These are phyloP conservation scores for Glomeris marginata DNA, from an alignment of 2,888 invertebrate genomes.

Conservation along the genomic window DNA sequence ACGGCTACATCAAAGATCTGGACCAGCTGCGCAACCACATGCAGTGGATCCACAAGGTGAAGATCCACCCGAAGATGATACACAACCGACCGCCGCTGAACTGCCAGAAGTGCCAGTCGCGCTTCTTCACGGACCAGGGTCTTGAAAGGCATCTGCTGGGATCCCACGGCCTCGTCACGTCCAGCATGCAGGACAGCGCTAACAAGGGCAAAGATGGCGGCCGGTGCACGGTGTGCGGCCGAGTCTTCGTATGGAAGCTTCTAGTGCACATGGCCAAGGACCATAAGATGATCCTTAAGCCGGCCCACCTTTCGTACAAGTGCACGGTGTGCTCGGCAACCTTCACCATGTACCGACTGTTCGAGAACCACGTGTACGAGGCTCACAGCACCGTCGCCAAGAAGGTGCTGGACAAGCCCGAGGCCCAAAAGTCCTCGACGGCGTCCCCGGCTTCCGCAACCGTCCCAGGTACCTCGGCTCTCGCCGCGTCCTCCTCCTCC, in stretches of 20 bases:
- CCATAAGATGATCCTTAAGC: slow-evolving; percentile 79
- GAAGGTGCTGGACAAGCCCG: slow-evolving; percentile 23
- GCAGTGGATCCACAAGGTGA: slow-evolving; percentile 96
- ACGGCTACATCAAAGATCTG: slow-evolving; percentile 88
- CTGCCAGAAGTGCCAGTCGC: slow-evolving; percentile 89
- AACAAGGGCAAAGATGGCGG: slow-evolving; percentile 90
- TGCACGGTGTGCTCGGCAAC: slow-evolving; percentile 90
- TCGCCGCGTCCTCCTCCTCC: neutral
- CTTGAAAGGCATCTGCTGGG: slow-evolving; percentile 86
- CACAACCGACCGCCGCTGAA: slow-evolving; percentile 85
- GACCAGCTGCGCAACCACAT: slow-evolving; percentile 89
- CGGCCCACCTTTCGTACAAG: slow-evolving; percentile 84
- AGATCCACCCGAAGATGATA: slow-evolving; percentile 92
- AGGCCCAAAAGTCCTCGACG: neutral
- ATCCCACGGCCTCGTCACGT: slow-evolving; percentile 85
- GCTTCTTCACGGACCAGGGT: slow-evolving; percentile 95
- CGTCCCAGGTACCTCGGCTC: too few relatives aligned
- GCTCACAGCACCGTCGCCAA: slow-evolving; percentile 83
- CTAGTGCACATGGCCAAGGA: slow-evolving; percentile 81
- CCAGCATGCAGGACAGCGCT: slow-evolving; percentile 89
- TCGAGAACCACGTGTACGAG: slow-evolving; percentile 85
- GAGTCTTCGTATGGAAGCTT: slow-evolving; percentile 86
- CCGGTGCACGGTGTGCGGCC: slow-evolving; percentile 85
- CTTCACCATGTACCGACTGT: slow-evolving; percentile 88
- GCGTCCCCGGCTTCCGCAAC: too few relatives aligned